Evolutionary conservation across 2,797 vertebrate genomes (phyloP).

Genomic region (Coccyzus lansbergi): DNA sequence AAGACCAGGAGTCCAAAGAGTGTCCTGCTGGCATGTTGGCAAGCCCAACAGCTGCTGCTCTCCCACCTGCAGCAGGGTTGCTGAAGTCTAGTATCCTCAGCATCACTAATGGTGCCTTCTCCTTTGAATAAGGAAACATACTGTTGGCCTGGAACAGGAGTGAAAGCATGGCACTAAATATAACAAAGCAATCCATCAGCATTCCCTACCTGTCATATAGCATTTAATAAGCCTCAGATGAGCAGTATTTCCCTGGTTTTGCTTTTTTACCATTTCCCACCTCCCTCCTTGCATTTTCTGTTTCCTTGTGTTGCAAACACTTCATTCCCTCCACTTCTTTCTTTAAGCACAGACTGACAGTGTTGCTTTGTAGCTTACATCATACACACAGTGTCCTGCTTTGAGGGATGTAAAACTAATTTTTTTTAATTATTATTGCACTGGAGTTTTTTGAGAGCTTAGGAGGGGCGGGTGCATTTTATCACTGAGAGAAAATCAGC

Average conservation of each 20-base stretch:
- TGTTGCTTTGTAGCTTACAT: not conserved
- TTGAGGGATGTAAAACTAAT: not conserved
- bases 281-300: not conserved
- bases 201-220: not conserved
- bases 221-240: conserved; percentile 3
- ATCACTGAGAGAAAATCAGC: not conserved
- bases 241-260: not conserved
- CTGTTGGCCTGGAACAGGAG: not conserved
- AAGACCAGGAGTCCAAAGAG: not conserved
- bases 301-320: not conserved
- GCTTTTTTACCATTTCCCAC: not conserved
- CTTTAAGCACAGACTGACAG: not conserved
- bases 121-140: not conserved
- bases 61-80: not conserved
- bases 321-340: not conserved
- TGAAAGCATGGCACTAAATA: not conserved
- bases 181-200: not conserved
- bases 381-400: not conserved
- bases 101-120: not conserved
- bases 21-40: not conserved
- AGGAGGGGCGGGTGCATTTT: not conserved
- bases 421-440: not conserved
- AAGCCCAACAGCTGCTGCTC: not conserved
- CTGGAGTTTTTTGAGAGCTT: not conserved
- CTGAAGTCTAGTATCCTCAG: rapidly evolving